Conservation (phyloP, 1,140 invertebrate species). For the Bombus pascuorum region DNA sequence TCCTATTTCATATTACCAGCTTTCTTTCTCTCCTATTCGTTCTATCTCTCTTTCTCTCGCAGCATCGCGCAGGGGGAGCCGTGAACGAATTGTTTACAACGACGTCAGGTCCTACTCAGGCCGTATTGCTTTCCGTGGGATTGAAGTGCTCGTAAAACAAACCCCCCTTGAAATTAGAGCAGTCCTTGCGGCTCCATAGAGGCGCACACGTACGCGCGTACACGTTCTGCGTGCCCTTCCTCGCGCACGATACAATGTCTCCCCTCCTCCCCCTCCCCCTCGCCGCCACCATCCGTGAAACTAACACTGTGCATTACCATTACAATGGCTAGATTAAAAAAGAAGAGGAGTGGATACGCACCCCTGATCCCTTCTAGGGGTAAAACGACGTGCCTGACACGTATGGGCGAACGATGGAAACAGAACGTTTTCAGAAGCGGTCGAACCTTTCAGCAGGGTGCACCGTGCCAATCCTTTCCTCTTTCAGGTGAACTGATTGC, state of each 20-base stretch:
- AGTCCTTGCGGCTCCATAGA: slow-evolving; percentile 74
- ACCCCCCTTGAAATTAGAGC: slow-evolving; percentile 77
- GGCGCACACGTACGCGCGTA: slow-evolving; percentile 12
- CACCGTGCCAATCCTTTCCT: slow-evolving; percentile 50
- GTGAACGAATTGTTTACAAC: slow-evolving; percentile 58
- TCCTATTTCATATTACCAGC: slow-evolving; percentile 45
- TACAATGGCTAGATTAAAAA: slow-evolving; percentile 80
- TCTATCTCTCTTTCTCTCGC: neutral
- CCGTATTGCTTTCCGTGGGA: slow-evolving; percentile 76
- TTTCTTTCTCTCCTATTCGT: neutral
- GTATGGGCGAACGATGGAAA: slow-evolving; percentile 69
- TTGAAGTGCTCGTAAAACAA: slow-evolving; percentile 79
- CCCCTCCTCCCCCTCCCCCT: slow-evolving; percentile 27
- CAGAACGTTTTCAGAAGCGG: slow-evolving; percentile 72
- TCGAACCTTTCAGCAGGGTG: slow-evolving; percentile 55
- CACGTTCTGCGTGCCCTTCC: slow-evolving; percentile 56
- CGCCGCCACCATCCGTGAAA: slow-evolving; percentile 66
- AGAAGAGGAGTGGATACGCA: slow-evolving; percentile 72
- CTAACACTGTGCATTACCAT: slow-evolving; percentile 80
- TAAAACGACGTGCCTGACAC: slow-evolving; percentile 72
- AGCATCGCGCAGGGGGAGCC: neutral
- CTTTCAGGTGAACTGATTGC: slow-evolving; percentile 68
- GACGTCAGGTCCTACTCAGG: slow-evolving; percentile 74
- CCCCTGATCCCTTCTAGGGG: slow-evolving; percentile 59
- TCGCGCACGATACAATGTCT: slow-evolving; percentile 75